A percentile compares a stretch with the other conserved stretches of the same genome.
Evolutionary conservation across 92 coral and sea anemone genomes (phyloP).

Genomic region (Paramuricea clavata): DNA sequence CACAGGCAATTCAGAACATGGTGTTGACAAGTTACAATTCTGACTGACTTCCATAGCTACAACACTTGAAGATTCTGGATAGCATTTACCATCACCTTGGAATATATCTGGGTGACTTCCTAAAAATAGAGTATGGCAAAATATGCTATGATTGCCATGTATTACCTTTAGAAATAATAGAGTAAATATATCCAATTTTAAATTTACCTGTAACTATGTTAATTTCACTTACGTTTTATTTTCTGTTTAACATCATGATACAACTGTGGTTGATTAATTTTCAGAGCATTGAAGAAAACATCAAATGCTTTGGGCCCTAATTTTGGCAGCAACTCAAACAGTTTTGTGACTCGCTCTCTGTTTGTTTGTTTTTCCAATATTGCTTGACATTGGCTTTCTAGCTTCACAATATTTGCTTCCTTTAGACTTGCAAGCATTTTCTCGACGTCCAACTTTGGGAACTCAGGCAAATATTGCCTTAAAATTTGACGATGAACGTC

Average conservation of each 20-base stretch:
- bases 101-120: background rate
- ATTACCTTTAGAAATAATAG: no score
- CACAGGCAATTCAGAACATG: slow-evolving; percentile 1
- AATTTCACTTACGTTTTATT: background rate
- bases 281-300: slow-evolving; percentile 53
- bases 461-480: background rate
- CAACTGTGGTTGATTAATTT: slow-evolving; percentile 38
- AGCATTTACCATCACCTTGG: background rate
- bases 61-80: background rate
- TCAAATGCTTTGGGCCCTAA: slow-evolving; percentile 69
- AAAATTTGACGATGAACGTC: background rate
- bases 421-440: slow-evolving; percentile 33
- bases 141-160: background rate
- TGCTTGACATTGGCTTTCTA: slow-evolving; percentile 22
- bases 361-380: background rate
- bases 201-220: no score
- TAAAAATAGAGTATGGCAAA: background rate
- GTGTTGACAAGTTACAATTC: background rate
- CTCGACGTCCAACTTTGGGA: slow-evolving; percentile 28
- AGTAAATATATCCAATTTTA: no score
- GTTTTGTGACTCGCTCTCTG: slow-evolving; percentile 28
- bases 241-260: slow-evolving; percentile 41
- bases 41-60: background rate
- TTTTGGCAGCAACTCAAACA: slow-evolving; percentile 62
- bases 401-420: slow-evolving; percentile 36